Evolutionary conservation across 1,140 invertebrate species (phyloP).

Genomic region (Papilio helenus): DNA sequence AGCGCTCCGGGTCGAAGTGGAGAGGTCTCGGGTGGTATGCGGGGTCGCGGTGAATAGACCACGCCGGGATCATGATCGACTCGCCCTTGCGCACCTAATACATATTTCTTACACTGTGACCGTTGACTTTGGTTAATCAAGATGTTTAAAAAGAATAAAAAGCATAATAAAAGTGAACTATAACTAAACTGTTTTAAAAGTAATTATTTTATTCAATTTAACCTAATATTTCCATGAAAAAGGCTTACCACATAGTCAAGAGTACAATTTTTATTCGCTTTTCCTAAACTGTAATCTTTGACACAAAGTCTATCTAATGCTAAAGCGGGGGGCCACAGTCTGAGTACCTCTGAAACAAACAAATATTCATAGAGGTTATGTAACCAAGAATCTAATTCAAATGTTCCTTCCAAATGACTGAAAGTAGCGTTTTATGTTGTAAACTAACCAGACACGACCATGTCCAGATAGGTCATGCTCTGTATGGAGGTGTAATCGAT

Average conservation of each 20-base stretch:
- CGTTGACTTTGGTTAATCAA: slow-evolving; percentile 26
- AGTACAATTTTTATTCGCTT: slow-evolving; percentile 50
- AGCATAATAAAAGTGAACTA: no score
- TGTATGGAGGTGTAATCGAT: slow-evolving; percentile 81
- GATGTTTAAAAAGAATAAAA: no score
- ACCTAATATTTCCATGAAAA: slow-evolving; percentile 80
- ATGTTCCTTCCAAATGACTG: background rate
- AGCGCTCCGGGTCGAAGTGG: slow-evolving; percentile 85
- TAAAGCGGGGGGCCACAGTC: slow-evolving; percentile 82
- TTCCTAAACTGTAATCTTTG: slow-evolving; percentile 81
- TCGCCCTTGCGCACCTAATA: slow-evolving; percentile 70
- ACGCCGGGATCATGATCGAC: slow-evolving; percentile 78
- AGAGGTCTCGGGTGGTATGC: slow-evolving; percentile 82
- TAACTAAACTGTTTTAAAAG: no score
- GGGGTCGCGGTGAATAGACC: slow-evolving; percentile 83
- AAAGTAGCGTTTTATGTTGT: background rate
- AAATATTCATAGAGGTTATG: background rate
- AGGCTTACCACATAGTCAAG: slow-evolving; percentile 71
- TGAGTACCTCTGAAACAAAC: slow-evolving; percentile 81
- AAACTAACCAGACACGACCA: slow-evolving; percentile 81
- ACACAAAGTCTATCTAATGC: slow-evolving; percentile 80
- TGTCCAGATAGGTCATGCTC: slow-evolving; percentile 86
- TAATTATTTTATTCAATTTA: no score
- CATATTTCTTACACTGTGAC: background rate
- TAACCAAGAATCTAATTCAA: background rate